Percentiles rank a stretch among this genome's conserved stretches.
Conservation (phyloP, 1,140 invertebrate species). For the Eueides isabella region DNA sequence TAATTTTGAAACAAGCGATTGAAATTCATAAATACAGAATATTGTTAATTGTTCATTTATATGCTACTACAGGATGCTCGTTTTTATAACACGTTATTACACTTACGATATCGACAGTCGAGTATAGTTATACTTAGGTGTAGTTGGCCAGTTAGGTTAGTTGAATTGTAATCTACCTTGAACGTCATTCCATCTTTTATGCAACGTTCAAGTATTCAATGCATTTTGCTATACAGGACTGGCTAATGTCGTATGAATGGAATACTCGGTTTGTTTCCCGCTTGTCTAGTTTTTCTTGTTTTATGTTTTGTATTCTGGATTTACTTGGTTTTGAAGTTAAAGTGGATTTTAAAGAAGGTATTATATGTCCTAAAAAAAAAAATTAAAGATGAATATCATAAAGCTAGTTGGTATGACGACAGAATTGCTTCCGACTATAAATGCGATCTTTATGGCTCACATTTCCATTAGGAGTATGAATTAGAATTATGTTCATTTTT, state of each 20-base stretch:
- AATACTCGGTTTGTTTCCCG: not conserved
- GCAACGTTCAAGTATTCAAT: constrained; percentile 2
- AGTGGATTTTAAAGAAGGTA: too few relatives aligned
- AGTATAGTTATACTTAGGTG: not conserved
- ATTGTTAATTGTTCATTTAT: not conserved
- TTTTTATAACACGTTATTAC: not conserved
- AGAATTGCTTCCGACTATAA: too few relatives aligned
- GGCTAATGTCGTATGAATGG: not conserved
- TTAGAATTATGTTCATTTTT: too few relatives aligned
- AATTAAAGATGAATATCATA: too few relatives aligned
- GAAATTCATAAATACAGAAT: too few relatives aligned
- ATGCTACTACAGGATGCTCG: not conserved
- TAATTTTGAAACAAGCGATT: too few relatives aligned
- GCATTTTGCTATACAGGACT: not conserved
- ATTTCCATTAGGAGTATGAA: too few relatives aligned
- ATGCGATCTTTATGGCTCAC: too few relatives aligned
- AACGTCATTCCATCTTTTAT: not conserved
- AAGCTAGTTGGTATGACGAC: too few relatives aligned
- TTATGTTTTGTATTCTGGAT: not conserved
- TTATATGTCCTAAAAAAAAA: too few relatives aligned
- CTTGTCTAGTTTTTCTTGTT: not conserved
- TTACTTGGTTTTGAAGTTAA: not conserved
- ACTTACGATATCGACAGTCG: not conserved
- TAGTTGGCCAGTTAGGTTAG: not conserved
- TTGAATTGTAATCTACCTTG: not conserved